Evolutionary conservation across 2,797 vertebrate species (phyloP), one percentile per base, ranked within the genome.

Genomic region (Lophotriccus pileatus): DNA sequence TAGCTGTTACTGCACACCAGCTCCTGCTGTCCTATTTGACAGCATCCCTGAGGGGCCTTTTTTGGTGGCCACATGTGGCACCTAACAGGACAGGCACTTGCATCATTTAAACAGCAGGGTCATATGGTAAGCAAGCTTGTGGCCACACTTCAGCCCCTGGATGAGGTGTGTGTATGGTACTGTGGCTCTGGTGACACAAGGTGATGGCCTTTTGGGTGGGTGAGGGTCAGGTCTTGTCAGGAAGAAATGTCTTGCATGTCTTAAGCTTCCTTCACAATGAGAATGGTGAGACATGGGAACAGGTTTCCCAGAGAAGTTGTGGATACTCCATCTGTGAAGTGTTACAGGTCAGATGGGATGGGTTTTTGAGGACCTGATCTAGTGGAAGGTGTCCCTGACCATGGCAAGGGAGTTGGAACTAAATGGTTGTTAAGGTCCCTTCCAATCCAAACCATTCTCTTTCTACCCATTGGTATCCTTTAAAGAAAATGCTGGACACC

Each of bases 31-130:
- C 56, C n/a, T 64, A 0, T 50, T 53, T 63, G 18, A 59, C 41
- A 17, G 22, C 0, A 0, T 13, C 73, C 7, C 28, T 27, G 18
- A n/a, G 34, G n/a, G 20, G 7, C 5, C 12, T 52, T 56, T 9
- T 56, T 50, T 60, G 14, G 11, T n/a, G 53, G 32, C 50, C 59
- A 16, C 32, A 5, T 2, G 14, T 43, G 58, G 20, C 55, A 47
- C 23, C 67, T 52, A 25, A 19, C 39, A 58, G 46, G 66, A 36
- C 36, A 37, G 58, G 36, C 55, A 59, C 2, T 1, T 2, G 5
- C 21, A 24, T 27, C 4, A 1, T 52, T 20, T 36, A 9, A 46
- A 41, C 7, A 37, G 25, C 10, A 79, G 90, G 23, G 25, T 66
- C 24, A 21, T 18, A 28, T 0, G 2, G 19, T 59, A 12, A 63